Conservation (phyloP, 2,888 invertebrate genomes). For the Drepanosiphum platanoidis region DNA sequence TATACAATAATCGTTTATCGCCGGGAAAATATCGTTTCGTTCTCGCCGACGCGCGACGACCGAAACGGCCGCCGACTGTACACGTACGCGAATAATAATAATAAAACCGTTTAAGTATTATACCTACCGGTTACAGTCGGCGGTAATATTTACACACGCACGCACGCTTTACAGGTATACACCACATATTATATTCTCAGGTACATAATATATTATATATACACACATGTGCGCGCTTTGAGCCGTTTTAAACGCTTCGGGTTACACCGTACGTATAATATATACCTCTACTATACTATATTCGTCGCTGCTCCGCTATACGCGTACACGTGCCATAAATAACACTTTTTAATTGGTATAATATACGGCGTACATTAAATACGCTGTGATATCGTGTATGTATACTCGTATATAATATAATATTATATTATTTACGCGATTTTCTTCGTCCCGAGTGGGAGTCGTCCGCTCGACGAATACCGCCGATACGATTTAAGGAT, state of each 20-base stretch:
- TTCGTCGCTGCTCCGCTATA: not conserved
- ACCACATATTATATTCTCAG: not conserved
- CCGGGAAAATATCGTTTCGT: not conserved
- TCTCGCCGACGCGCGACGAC: not conserved
- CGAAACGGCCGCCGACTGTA: not conserved
- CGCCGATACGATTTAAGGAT: too few species aligned
- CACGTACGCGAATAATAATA: too few species aligned
- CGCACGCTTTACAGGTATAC: not conserved
- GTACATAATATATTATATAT: too few species aligned
- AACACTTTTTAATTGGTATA: constrained; percentile 48
- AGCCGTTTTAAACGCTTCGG: not conserved
- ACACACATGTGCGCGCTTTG: not conserved
- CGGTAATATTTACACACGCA: not conserved
- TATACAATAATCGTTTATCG: not conserved
- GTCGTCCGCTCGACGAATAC: not conserved
- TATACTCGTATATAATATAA: too few species aligned
- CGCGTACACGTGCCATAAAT: constrained; percentile 18
- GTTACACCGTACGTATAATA: not conserved
- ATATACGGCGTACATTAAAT: not conserved
- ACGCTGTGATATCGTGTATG: not conserved
- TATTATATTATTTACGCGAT: too few species aligned
- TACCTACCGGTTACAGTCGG: not conserved
- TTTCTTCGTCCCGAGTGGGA: constrained; percentile 27
- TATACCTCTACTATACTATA: not conserved
- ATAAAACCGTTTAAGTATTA: too few species aligned